Evolutionary conservation across 1,140 invertebrate genomes (phyloP).

Genomic region (Temnothorax curvispinosus): DNA sequence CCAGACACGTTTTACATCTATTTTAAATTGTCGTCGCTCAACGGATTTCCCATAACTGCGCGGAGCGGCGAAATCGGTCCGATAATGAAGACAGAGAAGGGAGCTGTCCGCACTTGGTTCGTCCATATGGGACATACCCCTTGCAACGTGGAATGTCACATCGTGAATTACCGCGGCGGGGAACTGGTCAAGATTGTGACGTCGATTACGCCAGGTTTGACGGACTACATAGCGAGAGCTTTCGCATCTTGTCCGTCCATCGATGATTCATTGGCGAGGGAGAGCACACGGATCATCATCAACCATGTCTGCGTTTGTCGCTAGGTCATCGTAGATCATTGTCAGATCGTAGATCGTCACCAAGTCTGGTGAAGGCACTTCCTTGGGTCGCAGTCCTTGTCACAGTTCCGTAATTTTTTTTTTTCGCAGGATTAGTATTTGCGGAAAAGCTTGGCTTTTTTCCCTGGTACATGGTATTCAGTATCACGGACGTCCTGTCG

Average conservation of each 20-base stretch:
- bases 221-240: constrained; percentile 67
- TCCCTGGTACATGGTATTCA: not conserved
- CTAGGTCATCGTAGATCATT: constrained; percentile 12
- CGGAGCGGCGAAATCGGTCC: constrained; percentile 46
- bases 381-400: not conserved
- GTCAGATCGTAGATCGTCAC: constrained; percentile 11
- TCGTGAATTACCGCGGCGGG: constrained; percentile 73
- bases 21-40: constrained; percentile 79
- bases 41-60: constrained; percentile 73
- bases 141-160: constrained; percentile 77
- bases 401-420: not conserved
- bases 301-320: constrained; percentile 15
- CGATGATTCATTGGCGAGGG: constrained; percentile 25
- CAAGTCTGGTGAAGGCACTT: not conserved
- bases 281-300: constrained; percentile 15
- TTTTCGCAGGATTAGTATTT: constrained; percentile 1
- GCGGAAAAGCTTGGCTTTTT: not conserved
- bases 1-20: constrained; percentile 81
- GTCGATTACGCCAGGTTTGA: constrained; percentile 81
- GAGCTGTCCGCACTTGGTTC: constrained; percentile 72
- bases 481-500: not conserved
- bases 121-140: constrained; percentile 72
- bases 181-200: constrained; percentile 78
- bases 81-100: constrained; percentile 57
- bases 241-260: constrained; percentile 76